Conservation (phyloP, 2,113 vertebrate genomes). For the Lycocorax pyrrhopterus region DNA sequence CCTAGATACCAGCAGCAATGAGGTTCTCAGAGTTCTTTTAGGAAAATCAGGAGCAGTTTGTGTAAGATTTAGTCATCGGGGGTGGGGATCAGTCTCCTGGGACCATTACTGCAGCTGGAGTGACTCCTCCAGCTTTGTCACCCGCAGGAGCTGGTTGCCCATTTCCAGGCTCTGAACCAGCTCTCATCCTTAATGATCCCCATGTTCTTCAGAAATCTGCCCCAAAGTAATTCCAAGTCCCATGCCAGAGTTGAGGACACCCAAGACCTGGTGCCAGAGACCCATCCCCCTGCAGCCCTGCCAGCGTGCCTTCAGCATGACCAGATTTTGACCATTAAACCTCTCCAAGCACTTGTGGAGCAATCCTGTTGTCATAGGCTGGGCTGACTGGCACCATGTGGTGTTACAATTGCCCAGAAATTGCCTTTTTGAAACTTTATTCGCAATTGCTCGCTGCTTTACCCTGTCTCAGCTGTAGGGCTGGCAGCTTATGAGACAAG, state of each 20-base stretch:
- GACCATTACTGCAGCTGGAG: not conserved
- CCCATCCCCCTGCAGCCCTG: not conserved
- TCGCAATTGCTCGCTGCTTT: not conserved
- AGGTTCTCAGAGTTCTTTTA: not conserved
- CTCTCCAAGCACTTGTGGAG: not conserved
- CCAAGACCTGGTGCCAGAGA: not conserved
- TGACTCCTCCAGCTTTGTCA: not conserved
- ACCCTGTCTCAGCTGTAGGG: not conserved
- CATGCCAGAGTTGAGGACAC: not conserved
- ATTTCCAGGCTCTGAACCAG: not conserved
- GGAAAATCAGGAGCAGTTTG: not conserved
- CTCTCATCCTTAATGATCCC: not conserved
- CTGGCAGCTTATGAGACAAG: fast-evolving
- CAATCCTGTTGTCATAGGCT: not conserved
- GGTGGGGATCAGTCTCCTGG: not conserved
- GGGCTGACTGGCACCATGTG: not conserved
- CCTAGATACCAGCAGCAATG: not conserved
- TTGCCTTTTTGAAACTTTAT: not conserved
- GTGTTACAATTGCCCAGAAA: not conserved
- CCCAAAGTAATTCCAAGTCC: not conserved
- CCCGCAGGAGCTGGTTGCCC: not conserved
- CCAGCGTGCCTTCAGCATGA: not conserved
- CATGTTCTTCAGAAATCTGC: not conserved
- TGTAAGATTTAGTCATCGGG: not conserved
- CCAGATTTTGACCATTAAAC: not conserved